These are phyloP conservation scores for Drosophila varians DNA, from an alignment of 1,140 invertebrate genomes.

Conservation along the genomic window DNA sequence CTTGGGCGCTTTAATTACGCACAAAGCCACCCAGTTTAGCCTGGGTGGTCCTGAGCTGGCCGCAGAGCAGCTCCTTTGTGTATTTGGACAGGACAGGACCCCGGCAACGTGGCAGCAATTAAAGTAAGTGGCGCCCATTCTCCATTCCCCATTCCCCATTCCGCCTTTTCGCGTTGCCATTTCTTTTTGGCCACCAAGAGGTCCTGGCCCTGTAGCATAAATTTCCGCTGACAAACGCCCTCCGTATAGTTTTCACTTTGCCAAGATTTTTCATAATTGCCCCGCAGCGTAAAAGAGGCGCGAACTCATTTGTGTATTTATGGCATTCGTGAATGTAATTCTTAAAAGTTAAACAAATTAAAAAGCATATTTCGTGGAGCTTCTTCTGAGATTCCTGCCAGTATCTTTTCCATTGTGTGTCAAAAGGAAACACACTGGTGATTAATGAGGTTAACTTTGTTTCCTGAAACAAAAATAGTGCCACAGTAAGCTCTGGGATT, in stretches of 20 bases:
- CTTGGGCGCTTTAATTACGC: constrained; percentile 38
- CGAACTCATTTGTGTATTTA: neutral
- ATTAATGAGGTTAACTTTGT: constrained; percentile 37
- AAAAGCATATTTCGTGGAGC: neutral
- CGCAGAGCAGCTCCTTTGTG: constrained; percentile 30
- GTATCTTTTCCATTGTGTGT: neutral
- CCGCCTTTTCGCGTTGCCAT: constrained; percentile 31
- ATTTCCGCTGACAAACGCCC: constrained; percentile 42
- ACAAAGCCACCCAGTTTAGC: constrained; percentile 15
- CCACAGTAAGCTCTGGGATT: constrained; percentile 10
- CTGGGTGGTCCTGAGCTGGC: neutral
- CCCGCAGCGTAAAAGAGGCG: neutral
- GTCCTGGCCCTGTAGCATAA: constrained; percentile 27
- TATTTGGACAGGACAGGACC: constrained; percentile 20
- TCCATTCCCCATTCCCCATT: constrained; percentile 38
- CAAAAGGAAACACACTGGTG: constrained; percentile 1
- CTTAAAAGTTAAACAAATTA: neutral
- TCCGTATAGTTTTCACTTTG: constrained; percentile 37
- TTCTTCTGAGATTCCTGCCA: neutral
- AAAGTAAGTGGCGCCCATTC: constrained; percentile 47
- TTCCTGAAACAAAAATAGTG: constrained; percentile 19
- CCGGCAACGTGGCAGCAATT: constrained; percentile 39
- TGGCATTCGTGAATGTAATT: neutral
- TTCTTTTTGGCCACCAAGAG: constrained; percentile 29
- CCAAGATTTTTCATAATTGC: constrained; percentile 46